Conservation (phyloP, 2,888 invertebrate genomes). For the Lycocerus yunnanus region DNA sequence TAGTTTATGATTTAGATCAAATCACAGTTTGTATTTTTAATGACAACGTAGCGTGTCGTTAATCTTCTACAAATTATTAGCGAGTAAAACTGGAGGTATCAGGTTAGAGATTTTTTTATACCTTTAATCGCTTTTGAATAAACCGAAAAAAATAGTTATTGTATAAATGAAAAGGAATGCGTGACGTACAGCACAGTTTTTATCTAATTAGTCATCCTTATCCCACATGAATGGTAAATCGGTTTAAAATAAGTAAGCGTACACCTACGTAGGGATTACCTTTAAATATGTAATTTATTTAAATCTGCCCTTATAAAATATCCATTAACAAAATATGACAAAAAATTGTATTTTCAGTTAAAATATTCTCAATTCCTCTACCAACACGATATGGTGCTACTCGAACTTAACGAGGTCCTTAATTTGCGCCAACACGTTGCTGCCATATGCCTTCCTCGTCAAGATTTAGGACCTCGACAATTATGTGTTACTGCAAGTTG, state of each 20-base stretch:
- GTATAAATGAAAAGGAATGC: neutral
- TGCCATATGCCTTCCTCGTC: slow-evolving; percentile 62
- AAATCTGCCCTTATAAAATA: neutral
- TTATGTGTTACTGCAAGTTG: slow-evolving; percentile 65
- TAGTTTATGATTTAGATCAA: too few species aligned
- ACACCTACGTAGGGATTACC: neutral
- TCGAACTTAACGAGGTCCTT: slow-evolving; percentile 60
- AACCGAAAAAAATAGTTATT: neutral
- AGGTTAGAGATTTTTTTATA: too few species aligned
- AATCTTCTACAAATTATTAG: too few species aligned
- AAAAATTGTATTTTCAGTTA: slow-evolving; percentile 45
- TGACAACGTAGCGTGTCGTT: too few species aligned
- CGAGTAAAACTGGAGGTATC: too few species aligned
- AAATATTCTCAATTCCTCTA: slow-evolving; percentile 64
- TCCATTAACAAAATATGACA: neutral
- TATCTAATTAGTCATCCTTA: neutral
- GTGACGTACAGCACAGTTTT: neutral
- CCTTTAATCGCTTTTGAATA: neutral
- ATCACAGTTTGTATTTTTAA: too few species aligned
- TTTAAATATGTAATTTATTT: neutral
- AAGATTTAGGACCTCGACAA: slow-evolving; percentile 57
- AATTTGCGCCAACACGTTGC: slow-evolving; percentile 59
- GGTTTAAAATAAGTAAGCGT: neutral
- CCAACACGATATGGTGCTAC: slow-evolving; percentile 62
- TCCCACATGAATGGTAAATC: neutral